Evolutionary conservation across 2,113 vertebrate genomes (phyloP).

Genomic region (Ceyx melanurus): DNA sequence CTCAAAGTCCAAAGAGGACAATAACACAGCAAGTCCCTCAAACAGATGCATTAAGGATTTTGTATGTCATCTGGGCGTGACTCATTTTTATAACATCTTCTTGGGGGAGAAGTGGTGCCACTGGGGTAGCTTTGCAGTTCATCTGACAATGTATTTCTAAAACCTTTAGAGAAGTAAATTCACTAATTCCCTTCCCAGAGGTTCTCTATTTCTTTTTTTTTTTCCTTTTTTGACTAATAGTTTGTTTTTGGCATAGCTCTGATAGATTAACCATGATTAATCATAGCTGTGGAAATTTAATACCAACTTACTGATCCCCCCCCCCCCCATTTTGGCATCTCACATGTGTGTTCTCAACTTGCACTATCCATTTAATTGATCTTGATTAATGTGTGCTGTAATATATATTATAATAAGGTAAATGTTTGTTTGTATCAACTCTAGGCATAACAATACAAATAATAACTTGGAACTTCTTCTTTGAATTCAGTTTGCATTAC

Average conservation of each 20-base stretch:
- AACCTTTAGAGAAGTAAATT: conserved; percentile 16
- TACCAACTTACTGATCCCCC: conserved; percentile 44
- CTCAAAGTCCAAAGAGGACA: conserved; percentile 62
- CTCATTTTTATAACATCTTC: conserved; percentile 67
- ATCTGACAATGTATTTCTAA: conserved; percentile 44
- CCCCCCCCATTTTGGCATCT: conserved; percentile 20
- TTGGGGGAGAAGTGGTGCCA: conserved; percentile 49
- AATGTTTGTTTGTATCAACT: conserved; percentile 65
- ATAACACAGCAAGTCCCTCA: conserved; percentile 66
- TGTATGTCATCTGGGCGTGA: conserved; percentile 62
- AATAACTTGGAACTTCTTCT: conserved; percentile 56
- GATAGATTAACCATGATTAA: conserved; percentile 55
- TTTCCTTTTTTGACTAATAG: not conserved
- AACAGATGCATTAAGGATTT: conserved; percentile 66
- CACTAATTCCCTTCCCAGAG: conserved; percentile 25
- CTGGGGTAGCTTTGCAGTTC: conserved; percentile 42
- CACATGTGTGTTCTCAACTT: conserved; percentile 28
- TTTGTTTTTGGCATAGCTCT: conserved; percentile 49
- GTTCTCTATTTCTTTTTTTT: not conserved
- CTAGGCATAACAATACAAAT: conserved; percentile 55
- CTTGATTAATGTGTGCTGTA: conserved; percentile 57
- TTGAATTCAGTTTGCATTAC: conserved; percentile 65
- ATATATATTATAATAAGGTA: conserved; percentile 65
- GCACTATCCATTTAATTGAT: conserved; percentile 57
- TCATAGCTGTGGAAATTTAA: conserved; percentile 52